These are phyloP conservation scores for Ciconia boyciana DNA, from an alignment of 2,113 vertebrate genomes.

Conservation along the genomic window DNA sequence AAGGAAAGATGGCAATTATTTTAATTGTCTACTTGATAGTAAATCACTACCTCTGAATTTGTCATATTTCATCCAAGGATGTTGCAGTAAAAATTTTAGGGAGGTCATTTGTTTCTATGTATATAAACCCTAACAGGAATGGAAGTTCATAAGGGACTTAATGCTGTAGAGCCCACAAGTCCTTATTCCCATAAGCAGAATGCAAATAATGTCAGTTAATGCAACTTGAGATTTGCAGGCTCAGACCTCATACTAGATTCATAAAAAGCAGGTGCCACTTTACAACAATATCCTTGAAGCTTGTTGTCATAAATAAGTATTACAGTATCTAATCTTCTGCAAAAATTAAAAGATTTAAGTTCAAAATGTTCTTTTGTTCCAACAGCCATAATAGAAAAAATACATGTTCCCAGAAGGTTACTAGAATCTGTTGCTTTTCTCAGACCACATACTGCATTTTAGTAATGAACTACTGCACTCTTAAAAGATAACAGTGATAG, in stretches of 20 bases:
- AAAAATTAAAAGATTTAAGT: not conserved
- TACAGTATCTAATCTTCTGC: not conserved
- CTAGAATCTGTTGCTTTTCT: conserved; percentile 45
- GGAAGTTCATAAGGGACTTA: not conserved
- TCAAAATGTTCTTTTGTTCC: conserved; percentile 7
- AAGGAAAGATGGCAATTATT: not conserved
- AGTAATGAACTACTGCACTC: conserved; percentile 61
- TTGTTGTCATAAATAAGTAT: not conserved
- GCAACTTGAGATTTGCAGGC: not conserved
- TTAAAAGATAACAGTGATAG: conserved; percentile 60
- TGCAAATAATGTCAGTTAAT: not conserved
- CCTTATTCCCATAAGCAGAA: not conserved
- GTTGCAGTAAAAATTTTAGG: not conserved
- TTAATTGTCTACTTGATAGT: not conserved
- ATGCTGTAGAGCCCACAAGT: not conserved
- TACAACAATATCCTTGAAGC: not conserved
- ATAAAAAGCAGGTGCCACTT: not conserved
- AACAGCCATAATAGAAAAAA: conserved; percentile 9
- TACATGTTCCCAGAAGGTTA: not conserved
- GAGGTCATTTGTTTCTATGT: not conserved
- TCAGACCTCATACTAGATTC: not conserved
- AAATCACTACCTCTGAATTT: not conserved
- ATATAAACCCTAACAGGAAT: not conserved
- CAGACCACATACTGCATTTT: conserved; percentile 48
- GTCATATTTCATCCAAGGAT: not conserved